phyloP scores from a whole-genome alignment of 2,888 invertebrate species.

The Clepsis dumicolana region DNA sequence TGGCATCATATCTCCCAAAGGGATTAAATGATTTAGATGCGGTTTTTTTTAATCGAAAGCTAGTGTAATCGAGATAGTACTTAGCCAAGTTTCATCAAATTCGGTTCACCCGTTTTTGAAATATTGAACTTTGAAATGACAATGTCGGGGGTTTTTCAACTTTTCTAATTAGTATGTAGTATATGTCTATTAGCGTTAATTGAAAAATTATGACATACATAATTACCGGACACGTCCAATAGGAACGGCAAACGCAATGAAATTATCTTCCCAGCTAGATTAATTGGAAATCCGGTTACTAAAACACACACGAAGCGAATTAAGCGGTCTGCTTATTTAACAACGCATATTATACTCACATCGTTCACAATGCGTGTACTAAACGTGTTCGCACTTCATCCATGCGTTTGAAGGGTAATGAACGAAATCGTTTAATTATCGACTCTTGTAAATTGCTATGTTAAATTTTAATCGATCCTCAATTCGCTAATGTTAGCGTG shows the following conservation, averaged over 20 bases:
- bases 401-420: slow-evolving; percentile 19
- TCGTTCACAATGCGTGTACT: slow-evolving; percentile 22
- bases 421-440: slow-evolving; percentile 23
- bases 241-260: slow-evolving; percentile 47
- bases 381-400: slow-evolving; percentile 9
- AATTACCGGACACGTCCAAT: slow-evolving; percentile 41
- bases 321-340: slow-evolving; percentile 45
- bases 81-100: too few relatives aligned
- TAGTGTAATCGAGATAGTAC: too few relatives aligned
- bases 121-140: too few relatives aligned
- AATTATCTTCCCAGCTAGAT: slow-evolving; percentile 50
- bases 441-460: slow-evolving; percentile 8
- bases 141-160: too few relatives aligned
- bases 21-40: too few relatives aligned
- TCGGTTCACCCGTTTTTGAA: too few relatives aligned
- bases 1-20: too few relatives aligned
- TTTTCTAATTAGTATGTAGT: background rate
- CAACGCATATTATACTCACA: slow-evolving; percentile 38
- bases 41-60: too few relatives aligned
- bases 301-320: slow-evolving; percentile 51
- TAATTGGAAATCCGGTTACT: slow-evolving; percentile 59
- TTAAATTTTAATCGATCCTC: background rate
- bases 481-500: too few relatives aligned
- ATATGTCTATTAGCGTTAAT: background rate
- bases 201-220: slow-evolving; percentile 17